Conservation (phyloP, 2,888 invertebrate species). For the Quadroppia sp. region DNA sequence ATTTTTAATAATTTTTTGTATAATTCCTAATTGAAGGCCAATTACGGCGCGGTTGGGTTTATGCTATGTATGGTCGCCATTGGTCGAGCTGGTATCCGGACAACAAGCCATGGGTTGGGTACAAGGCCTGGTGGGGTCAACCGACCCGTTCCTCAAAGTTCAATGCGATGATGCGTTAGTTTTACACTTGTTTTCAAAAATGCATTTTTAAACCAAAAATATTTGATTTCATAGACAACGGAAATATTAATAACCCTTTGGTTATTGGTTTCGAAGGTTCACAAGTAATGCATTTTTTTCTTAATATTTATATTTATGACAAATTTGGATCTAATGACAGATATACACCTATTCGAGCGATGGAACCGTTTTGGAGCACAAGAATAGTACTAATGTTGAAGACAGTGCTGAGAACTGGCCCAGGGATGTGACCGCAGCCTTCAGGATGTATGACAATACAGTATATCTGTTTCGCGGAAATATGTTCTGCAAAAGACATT, state of each 20-base stretch:
- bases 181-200: neutral
- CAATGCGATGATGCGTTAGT: slow-evolving; percentile 10
- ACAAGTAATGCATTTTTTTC: neutral
- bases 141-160: neutral
- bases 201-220: neutral
- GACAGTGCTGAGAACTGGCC: neutral
- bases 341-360: neutral
- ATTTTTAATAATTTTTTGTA: neutral
- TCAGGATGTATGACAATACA: slow-evolving; percentile 18
- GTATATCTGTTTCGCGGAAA: slow-evolving; percentile 11
- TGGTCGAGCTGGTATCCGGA: slow-evolving; percentile 29
- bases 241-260: neutral
- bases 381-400: neutral
- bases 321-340: neutral
- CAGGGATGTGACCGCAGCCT: slow-evolving; percentile 1
- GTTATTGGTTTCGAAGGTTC: slow-evolving; percentile 2
- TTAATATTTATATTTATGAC: neutral
- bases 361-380: neutral
- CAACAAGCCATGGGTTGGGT: slow-evolving; percentile 2
- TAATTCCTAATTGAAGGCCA: neutral
- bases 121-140: slow-evolving; percentile 24
- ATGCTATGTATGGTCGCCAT: slow-evolving; percentile 9
- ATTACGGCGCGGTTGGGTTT: neutral
- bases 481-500: neutral
- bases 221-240: neutral